Percentiles rank a stretch among this genome's conserved stretches.
Evolutionary conservation across 2,888 invertebrate genomes (phyloP).

Genomic region (Oegoconia quadripuncta): DNA sequence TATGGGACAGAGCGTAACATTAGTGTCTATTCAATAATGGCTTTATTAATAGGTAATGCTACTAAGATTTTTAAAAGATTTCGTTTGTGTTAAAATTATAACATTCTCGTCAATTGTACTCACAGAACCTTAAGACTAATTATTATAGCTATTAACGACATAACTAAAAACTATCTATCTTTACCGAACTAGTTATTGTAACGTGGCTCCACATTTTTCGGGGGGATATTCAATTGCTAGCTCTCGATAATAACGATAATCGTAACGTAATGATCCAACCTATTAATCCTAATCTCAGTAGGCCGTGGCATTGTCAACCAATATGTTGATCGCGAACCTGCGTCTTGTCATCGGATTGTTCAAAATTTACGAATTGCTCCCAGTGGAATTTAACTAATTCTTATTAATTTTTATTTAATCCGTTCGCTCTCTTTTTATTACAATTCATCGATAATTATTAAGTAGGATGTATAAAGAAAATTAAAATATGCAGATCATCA

Average conservation of each 20-base stretch:
- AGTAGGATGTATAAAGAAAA: no score
- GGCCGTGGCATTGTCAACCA: conserved; percentile 61
- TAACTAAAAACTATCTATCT: conserved; percentile 43
- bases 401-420: no score
- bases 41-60: background rate
- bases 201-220: no score
- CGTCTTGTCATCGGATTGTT: no score
- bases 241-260: conserved; percentile 7
- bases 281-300: conserved; percentile 32
- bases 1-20: background rate
- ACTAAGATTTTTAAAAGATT: conserved; percentile 19
- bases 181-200: conserved; percentile 49
- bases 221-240: no score
- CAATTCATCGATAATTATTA: no score
- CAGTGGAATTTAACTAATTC: no score
- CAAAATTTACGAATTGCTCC: no score
- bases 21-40: no score
- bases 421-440: no score
- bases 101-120: conserved; percentile 38
- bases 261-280: conserved; percentile 18
- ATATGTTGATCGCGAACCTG: conserved; percentile 15
- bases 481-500: no score
- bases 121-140: conserved; percentile 52
- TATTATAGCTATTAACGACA: conserved; percentile 40
- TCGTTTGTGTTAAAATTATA: conserved; percentile 33